Conservation (phyloP, 2,888 invertebrate species). For the Parnassius glacialis region DNA sequence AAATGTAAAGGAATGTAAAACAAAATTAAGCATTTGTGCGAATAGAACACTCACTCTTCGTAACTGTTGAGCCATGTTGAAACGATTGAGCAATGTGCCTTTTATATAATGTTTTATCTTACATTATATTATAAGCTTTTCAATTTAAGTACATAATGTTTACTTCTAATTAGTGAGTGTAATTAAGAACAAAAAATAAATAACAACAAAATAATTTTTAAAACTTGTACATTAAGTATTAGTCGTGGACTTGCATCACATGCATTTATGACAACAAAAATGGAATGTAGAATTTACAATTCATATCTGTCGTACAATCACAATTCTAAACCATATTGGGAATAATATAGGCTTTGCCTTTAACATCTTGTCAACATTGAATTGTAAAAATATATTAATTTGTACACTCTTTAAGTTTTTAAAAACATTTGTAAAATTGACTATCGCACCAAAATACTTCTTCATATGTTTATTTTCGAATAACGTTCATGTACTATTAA, state of each 20-base stretch:
- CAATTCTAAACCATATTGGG: constrained; percentile 74
- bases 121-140: constrained; percentile 45
- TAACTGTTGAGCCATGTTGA: constrained; percentile 60
- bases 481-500: constrained; percentile 64
- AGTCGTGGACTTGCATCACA: constrained; percentile 79
- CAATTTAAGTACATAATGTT: constrained; percentile 41
- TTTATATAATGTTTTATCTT: constrained; percentile 37
- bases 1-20: constrained; percentile 33
- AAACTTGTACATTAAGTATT: constrained; percentile 57
- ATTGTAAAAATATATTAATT: constrained; percentile 81
- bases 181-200: constrained; percentile 58
- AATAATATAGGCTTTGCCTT: constrained; percentile 73
- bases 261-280: constrained; percentile 69
- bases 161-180: constrained; percentile 31
- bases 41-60: constrained; percentile 49
- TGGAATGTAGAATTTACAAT: constrained; percentile 79
- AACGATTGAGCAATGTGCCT: constrained; percentile 61
- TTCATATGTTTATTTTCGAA: constrained; percentile 58
- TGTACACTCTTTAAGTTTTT: constrained; percentile 74
- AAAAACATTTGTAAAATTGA: constrained; percentile 78
- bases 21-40: constrained; percentile 66
- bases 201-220: constrained; percentile 42
- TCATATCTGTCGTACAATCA: constrained; percentile 73
- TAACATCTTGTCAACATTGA: constrained; percentile 69
- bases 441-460: constrained; percentile 79